phyloP scores from a whole-genome alignment of 35 echinoderm and acorn worm genomes.

The Lytechinus pictus region DNA sequence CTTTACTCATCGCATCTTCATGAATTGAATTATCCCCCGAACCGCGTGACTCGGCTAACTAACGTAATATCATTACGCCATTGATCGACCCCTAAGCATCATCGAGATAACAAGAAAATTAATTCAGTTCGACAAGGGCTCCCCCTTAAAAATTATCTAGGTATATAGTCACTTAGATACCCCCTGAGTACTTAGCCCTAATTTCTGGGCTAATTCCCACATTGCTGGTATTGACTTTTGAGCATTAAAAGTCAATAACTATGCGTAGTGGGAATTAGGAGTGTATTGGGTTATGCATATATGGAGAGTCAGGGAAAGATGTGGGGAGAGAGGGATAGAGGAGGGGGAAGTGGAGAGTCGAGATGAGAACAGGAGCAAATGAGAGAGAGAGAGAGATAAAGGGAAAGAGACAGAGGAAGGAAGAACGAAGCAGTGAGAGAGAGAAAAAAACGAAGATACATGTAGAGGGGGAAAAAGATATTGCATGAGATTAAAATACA shows the following conservation, averaged over 20 bases:
- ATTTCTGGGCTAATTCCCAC: conserved; percentile 34
- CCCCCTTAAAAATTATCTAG: not conserved
- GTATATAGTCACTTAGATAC: not conserved
- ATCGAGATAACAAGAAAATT: not conserved
- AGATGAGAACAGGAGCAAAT: not conserved
- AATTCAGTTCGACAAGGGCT: not conserved
- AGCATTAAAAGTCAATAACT: not conserved
- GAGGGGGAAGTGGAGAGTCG: not conserved
- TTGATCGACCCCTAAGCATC: not conserved
- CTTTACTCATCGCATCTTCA: not conserved
- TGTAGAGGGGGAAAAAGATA: too few species aligned
- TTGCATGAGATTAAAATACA: too few species aligned
- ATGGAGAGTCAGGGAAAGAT: not conserved
- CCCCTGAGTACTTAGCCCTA: not conserved
- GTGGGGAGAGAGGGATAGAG: not conserved
- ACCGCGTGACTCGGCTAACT: not conserved
- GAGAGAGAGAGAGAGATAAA: not conserved
- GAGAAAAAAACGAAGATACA: too few species aligned
- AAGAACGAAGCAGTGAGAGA: too few species aligned
- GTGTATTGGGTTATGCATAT: not conserved
- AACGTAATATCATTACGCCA: conserved; percentile 15
- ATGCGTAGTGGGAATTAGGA: not conserved
- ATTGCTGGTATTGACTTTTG: conserved; percentile 24
- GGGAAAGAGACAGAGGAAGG: not conserved
- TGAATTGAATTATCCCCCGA: not conserved